phyloP scores from a whole-genome alignment of 2,888 invertebrate genomes.

The Synergus umbraculus region DNA sequence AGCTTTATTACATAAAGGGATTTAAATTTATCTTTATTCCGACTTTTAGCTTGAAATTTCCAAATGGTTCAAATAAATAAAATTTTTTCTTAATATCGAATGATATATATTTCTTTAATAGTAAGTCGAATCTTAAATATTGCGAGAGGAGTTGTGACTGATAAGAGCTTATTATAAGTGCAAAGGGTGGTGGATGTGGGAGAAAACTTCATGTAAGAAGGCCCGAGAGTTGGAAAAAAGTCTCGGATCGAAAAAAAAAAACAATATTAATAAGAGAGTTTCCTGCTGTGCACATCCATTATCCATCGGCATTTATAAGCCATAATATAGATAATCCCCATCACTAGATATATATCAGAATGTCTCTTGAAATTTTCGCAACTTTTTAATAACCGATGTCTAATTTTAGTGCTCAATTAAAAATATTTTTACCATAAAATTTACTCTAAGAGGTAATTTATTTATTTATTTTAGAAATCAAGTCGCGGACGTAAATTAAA shows the following conservation, averaged over 20 bases:
- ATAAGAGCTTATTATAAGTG: constrained; percentile 17
- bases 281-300: constrained; percentile 48
- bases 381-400: constrained; percentile 38
- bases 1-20: too few species aligned
- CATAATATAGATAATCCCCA: constrained; percentile 5
- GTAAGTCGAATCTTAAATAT: neutral
- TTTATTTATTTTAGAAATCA: neutral
- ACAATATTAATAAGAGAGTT: constrained; percentile 49
- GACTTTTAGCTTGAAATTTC: too few species aligned
- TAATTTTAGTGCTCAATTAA: neutral
- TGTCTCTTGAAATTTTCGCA: constrained; percentile 35
- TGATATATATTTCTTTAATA: too few species aligned
- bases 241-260: constrained; percentile 8
- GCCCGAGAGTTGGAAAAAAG: neutral
- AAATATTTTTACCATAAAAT: neutral
- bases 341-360: neutral
- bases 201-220: neutral
- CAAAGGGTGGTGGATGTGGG: constrained; percentile 11
- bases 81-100: too few species aligned
- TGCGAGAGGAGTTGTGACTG: neutral
- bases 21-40: too few species aligned
- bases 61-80: too few species aligned
- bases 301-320: constrained; percentile 12
- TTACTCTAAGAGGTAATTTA: too few species aligned
- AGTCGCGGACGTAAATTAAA: neutral